Base-by-base conservation (phyloP, 92 coral and sea anemone species). In the Porites lobata region DNA sequence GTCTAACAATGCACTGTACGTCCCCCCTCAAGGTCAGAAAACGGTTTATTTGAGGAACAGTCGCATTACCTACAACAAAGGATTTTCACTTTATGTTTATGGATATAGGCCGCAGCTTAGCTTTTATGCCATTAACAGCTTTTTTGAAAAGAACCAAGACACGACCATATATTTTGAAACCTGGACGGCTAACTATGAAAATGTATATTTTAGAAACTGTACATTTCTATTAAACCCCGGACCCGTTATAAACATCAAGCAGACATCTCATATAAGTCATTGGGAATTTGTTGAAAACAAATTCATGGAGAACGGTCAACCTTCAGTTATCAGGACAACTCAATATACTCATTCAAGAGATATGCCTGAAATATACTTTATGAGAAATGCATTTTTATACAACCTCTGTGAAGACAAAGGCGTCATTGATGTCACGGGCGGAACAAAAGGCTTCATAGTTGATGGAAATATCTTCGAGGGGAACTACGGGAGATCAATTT, bases 231-330 rank as follows among this genome's bases (percentile, higher is more conserved):
- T 47, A 32, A 89, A 83, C 47, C 81, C 11, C 1, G 89, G 92
- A n/a, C 88, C 82, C 1, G 92, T 76, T 4, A 24, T 89, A 21
- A 29, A 89, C 51, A 83, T 89, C 43, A n/a, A 50, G 9, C 4
- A 2, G 14, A 61, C 87, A 0, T 7, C 88, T 14, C 13, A 12
- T 13, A 17, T 13, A 32, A 2, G 18, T 62, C 86, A 67, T 54
- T 89, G 84, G 92, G 74, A 65, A 50, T 65, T 89, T 26, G 73
- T 63, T 20, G 84, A 29, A 17, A 89, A 83, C 54, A 7, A 57
- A 21, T 89, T 89, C 63, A 18, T 32, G 52, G 84, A 84, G 76
- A 90, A 90, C 65, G 71, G 86, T 1, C 75, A 80, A 56, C 61
- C 79, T 0, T 71, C 86, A 4, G 90, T 90, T 56, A 43, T 90